Evolutionary conservation across 1,140 invertebrate species (phyloP).

Genomic region (Drosophila pachea): DNA sequence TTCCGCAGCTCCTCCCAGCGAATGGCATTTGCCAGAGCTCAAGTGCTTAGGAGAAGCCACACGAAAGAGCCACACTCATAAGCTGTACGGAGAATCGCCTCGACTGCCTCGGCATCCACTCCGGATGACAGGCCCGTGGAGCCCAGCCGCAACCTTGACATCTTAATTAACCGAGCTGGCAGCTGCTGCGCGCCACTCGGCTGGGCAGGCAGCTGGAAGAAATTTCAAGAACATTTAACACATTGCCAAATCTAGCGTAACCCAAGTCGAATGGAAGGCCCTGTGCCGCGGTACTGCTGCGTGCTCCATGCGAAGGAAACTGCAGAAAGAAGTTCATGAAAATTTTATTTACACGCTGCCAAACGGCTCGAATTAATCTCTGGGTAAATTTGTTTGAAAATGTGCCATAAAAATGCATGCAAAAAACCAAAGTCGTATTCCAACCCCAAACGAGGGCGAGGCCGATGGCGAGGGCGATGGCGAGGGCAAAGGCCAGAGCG

Average conservation of each 20-base stretch:
- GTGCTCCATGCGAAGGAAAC: not conserved
- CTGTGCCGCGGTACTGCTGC: too few relatives aligned
- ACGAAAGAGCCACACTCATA: too few relatives aligned
- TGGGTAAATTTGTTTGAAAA: slow-evolving; percentile 77
- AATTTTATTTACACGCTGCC: slow-evolving; percentile 76
- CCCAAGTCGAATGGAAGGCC: slow-evolving; percentile 33
- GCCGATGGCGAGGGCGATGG: too few relatives aligned
- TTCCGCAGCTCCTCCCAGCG: too few relatives aligned
- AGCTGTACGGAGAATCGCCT: not conserved
- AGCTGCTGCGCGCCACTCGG: slow-evolving; percentile 60
- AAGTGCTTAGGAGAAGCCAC: too few relatives aligned
- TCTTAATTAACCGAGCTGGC: slow-evolving; percentile 69
- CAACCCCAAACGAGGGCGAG: slow-evolving; percentile 17
- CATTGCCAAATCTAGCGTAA: slow-evolving; percentile 73
- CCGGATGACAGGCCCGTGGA: slow-evolving; percentile 7
- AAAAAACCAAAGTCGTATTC: slow-evolving; percentile 38
- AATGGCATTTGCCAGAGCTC: too few relatives aligned
- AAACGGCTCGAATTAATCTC: slow-evolving; percentile 76
- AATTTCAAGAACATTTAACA: slow-evolving; percentile 77
- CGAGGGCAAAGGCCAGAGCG: not conserved
- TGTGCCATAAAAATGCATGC: slow-evolving; percentile 76
- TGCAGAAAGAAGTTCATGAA: slow-evolving; percentile 71
- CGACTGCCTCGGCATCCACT: not conserved
- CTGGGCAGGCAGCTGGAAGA: slow-evolving; percentile 45
- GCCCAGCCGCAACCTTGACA: slow-evolving; percentile 60